Conservation (phyloP, 2,888 invertebrate species). For the Dexiosoma caninum region DNA sequence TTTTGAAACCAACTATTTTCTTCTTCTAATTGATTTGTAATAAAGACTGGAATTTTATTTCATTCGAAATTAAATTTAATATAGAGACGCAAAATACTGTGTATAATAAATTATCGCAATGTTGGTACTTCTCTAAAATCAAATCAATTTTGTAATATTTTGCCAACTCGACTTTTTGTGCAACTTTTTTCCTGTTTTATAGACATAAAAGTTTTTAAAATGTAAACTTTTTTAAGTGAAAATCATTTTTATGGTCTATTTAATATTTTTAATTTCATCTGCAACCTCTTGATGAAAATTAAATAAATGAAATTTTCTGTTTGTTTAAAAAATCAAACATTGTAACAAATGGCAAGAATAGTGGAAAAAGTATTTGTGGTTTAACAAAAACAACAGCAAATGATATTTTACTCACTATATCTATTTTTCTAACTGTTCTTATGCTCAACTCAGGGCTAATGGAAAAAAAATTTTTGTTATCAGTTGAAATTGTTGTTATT, state of each 20-base stretch:
- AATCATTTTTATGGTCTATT: neutral
- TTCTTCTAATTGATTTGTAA: no score
- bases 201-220: neutral
- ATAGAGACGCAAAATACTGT: no score
- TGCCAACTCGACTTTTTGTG: constrained; percentile 4
- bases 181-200: neutral
- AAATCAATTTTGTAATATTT: constrained; percentile 30
- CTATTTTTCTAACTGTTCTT: neutral
- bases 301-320: neutral
- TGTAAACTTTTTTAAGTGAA: constrained; percentile 1
- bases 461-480: neutral
- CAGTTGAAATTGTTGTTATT: neutral
- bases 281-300: neutral
- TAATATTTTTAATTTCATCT: neutral
- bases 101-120: neutral
- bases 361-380: neutral
- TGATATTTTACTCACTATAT: neutral
- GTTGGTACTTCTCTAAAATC: neutral
- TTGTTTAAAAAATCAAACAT: neutral
- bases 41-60: no score
- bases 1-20: no score
- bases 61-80: no score
- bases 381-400: neutral
- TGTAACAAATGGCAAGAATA: no score
- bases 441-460: neutral